phyloP scores from a whole-genome alignment of 2,797 vertebrate species.

The Megaceryle alcyon region DNA sequence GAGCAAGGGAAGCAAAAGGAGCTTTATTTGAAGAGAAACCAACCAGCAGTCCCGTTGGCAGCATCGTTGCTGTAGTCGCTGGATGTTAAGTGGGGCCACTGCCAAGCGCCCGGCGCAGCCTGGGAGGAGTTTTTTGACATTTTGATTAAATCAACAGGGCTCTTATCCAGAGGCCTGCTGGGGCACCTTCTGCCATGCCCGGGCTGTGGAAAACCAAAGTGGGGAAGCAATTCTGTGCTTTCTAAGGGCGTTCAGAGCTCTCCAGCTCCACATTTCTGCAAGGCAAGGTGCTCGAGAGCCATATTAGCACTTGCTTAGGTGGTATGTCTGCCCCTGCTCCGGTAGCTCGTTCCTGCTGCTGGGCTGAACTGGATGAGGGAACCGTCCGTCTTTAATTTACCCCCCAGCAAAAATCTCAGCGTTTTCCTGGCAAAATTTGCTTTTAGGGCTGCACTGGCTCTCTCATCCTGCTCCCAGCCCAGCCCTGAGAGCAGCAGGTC shows the following conservation, averaged over 20 bases:
- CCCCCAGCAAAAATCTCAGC: background rate
- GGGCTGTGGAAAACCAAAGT: background rate
- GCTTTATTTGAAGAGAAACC: background rate
- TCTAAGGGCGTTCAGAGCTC: background rate
- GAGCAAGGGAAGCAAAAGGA: background rate
- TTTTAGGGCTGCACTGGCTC: background rate
- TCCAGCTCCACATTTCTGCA: background rate
- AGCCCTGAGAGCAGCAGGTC: background rate
- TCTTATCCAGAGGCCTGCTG: background rate
- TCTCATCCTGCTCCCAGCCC: background rate
- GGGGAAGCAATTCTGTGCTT: background rate
- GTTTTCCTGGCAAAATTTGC: background rate
- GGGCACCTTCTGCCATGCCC: background rate
- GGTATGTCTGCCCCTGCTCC: background rate
- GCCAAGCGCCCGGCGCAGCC: background rate
- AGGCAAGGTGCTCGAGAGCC: background rate
- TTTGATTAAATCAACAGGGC: background rate
- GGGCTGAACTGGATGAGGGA: background rate
- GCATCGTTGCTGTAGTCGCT: background rate
- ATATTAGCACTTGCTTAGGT: background rate
- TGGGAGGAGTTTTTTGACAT: background rate
- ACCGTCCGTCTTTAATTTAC: background rate
- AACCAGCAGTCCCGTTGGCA: background rate
- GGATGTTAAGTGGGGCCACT: background rate
- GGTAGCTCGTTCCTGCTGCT: background rate